Evolutionary conservation across 2,888 invertebrate species (phyloP), one percentile per base, ranked within the genome.

Genomic region (Cantharis rufa): DNA sequence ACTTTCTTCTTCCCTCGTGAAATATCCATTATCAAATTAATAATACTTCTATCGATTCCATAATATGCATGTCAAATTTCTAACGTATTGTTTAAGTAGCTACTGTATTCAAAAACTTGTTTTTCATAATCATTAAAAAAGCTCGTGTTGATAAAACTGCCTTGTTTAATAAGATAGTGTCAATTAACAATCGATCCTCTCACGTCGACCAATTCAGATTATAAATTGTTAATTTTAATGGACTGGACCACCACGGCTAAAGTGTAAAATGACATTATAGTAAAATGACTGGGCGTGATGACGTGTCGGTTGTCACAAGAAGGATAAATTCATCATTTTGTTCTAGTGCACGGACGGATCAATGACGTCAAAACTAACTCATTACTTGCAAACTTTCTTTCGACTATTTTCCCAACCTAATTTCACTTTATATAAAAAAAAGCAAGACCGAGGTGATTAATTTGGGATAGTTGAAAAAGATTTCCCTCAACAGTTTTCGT

Each of bases 1-100:
- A 84, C 82, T 83, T 82, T 82, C 80, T 84, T 83, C 81, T 81
- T 82, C 84, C 84, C 84, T 84, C 85, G 80, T 85, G 81, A 84
- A 86, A 85, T 84, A 84, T 84, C 85, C 86, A 86, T 86, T 86
- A 86, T 83, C 81, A 84, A 85, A 86, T 86, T 86, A 85, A 86
- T 86, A 86, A 85, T 82, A 80, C 81, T 76, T 76, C 80, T 81
- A 83, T 83, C 80, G 82, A 81, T 81, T 82, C 79, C 80, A 76
- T 81, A 82, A 82, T 82, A 79, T 81, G 81, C 80, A 77, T 74
- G 74, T 71, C 74, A 62, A 66, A 66, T 18, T 63, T 66, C 24
- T 21, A 21, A 24, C 64, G 64, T 24, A 18, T n/a, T 18, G 13
- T 21, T 21, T 21, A 66, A 66, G 64, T 21, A 66, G 64, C 16